Base-by-base conservation (phyloP, 1,140 invertebrate genomes). In the Prorops nasuta region DNA sequence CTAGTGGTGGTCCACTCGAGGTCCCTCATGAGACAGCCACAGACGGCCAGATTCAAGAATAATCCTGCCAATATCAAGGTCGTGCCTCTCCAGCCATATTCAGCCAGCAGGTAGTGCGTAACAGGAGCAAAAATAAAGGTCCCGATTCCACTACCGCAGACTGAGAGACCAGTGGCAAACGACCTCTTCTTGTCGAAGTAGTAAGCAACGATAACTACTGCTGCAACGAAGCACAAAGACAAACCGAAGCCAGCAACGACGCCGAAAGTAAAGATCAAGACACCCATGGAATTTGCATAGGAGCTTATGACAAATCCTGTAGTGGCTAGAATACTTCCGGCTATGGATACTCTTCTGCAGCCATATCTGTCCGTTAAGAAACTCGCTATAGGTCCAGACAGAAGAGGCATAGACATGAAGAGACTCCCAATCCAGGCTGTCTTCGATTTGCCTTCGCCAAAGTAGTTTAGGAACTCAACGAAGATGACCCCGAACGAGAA, bases 401-500 rank as follows among this genome's bases (percentile, higher is more conserved):
- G 72, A 41, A 94, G 69, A 7, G 93, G 93, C 82, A 94, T 92
- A 1, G 91, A 90, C 83, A 94, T 91, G 65, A 95, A 92, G 14
- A 95, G 79, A 24, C 90, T 89, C 1, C 90, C 91, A 22, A 96
- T 90, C 87, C 90, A 92, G 0, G 92, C 89, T 0, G 92, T 95
- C 65, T 91, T 91, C n/a, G 88, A 85, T 59, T 91, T 91, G 16
- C 86, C 83, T 61, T 88, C 87, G 14, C 83, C 79, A 67, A 96
- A 98, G 62, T 94, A 86, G 14, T 86, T 80, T n/a, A 93, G 73
- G 62, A 98, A 90, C 63, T 96, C 88, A 0, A 89, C 86, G 61
- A 91, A 93, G n/a, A 97, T 83, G 1, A 96, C 77, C 0, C 94
- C 94, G 73, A 96, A 96, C 0, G 92, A 94, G 64, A 96, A 95